phyloP scores from a whole-genome alignment of 2,888 invertebrate species.

The Ptychoptera albimana region DNA sequence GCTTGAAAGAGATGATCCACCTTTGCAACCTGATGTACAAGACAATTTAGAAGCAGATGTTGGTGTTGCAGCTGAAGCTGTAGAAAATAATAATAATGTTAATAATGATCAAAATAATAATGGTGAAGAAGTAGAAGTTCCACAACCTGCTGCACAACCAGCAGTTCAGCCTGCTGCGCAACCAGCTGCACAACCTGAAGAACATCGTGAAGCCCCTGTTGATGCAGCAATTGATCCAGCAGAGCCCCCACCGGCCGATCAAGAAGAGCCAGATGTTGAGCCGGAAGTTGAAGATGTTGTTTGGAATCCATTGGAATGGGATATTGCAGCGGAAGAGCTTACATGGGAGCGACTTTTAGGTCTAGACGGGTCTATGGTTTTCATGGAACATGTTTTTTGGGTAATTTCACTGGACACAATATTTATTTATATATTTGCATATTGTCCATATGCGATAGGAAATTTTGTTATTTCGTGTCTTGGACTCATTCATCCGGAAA shows the following conservation, averaged over 20 bases:
- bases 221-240: conserved; percentile 25
- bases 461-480: conserved; percentile 61
- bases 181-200: conserved; percentile 6
- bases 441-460: conserved; percentile 92
- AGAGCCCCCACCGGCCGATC: conserved; percentile 25
- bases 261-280: conserved; percentile 23
- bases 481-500: conserved; percentile 31
- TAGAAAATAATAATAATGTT: conserved; percentile 15
- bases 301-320: conserved; percentile 99
- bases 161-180: conserved; percentile 3
- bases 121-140: conserved; percentile 13
- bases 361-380: conserved; percentile 90
- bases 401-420: conserved; percentile 93
- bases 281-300: conserved; percentile 56
- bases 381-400: conserved; percentile 98
- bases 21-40: conserved; percentile 23
- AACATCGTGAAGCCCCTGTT: conserved; percentile 15
- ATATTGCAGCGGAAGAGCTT: conserved; percentile 89
- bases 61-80: conserved; percentile 19
- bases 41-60: conserved; percentile 18
- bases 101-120: conserved; percentile 32
- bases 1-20: conserved; percentile 61
- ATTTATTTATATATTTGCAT: conserved; percentile 94
- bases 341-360: conserved; percentile 97
- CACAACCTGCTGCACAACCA: conserved; percentile 10